Evolutionary conservation across 1,140 invertebrate genomes (phyloP).

Genomic region (Tetragnatha versicolor): DNA sequence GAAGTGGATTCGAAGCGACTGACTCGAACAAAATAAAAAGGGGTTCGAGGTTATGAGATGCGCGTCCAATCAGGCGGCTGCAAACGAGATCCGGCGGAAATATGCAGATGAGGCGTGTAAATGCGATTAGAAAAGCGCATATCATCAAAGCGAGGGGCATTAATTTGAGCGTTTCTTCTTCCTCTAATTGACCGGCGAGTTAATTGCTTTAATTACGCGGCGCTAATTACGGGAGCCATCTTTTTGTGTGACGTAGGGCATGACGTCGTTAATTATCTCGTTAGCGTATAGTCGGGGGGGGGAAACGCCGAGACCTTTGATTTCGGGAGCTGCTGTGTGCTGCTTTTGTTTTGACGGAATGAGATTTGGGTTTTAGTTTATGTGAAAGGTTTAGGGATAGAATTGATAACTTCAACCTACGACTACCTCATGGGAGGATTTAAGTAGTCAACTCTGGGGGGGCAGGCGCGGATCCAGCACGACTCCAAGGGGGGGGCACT

Average conservation of each 20-base stretch:
- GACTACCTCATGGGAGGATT: too few relatives aligned
- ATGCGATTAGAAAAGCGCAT: slow-evolving; percentile 53
- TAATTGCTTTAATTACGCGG: slow-evolving; percentile 55
- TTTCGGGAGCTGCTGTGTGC: too few relatives aligned
- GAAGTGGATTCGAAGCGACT: neutral
- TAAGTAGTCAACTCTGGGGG: too few relatives aligned
- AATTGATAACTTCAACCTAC: too few relatives aligned
- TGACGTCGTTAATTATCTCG: slow-evolving; percentile 37
- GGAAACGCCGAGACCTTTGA: too few relatives aligned
- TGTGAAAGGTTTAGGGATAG: too few relatives aligned
- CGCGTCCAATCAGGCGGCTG: slow-evolving; percentile 48
- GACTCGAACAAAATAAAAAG: neutral
- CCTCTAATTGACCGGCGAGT: slow-evolving; percentile 50
- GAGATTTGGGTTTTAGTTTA: too few relatives aligned
- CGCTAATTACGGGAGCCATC: slow-evolving; percentile 54
- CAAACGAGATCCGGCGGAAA: slow-evolving; percentile 54
- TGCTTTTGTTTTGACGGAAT: too few relatives aligned
- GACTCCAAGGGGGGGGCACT: too few relatives aligned
- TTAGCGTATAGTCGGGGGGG: too few relatives aligned
- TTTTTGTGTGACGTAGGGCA: neutral
- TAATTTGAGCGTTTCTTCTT: slow-evolving; percentile 49
- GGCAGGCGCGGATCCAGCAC: too few relatives aligned
- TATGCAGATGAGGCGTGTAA: slow-evolving; percentile 53
- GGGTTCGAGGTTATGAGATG: slow-evolving; percentile 37
- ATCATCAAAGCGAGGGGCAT: slow-evolving; percentile 49